Base-by-base conservation (phyloP, 2,888 invertebrate genomes). In the Sminthurinus aureus region DNA sequence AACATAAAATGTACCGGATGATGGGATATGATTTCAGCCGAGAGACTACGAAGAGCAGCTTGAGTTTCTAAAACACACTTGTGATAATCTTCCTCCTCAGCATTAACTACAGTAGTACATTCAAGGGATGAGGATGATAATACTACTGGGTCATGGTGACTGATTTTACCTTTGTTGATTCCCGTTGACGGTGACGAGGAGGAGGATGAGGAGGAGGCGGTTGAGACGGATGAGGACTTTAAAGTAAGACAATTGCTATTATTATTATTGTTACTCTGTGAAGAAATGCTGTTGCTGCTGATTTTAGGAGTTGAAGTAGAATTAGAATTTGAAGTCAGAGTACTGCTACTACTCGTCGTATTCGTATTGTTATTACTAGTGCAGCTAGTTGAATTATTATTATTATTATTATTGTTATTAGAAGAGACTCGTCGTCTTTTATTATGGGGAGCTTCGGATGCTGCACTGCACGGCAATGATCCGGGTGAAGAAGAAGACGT, bases 61-160 rank as follows among this genome's bases (percentile, higher is more conserved):
- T 87, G 87, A 22, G 87, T 87, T 79, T 87, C 87, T 75, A 87
- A 83, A 79, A 87, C 87, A 85, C 87, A 87, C 83, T 87, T 86
- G 81, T 86, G 84, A 84, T 87, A 87, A 26, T 85, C 85, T n/a
- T 85, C 85, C 81, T 85, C 85, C 8, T 81, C 82, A 77, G 77
- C 74, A 51, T 73, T 77, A 0, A 58, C 73, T 4, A 75, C 64
- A 58, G 64, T 73, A 0, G 74, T 58, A 22, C 81, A 66, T 24
- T 81, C 52, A 38, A 38, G 38, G 6, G 38, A 38, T 26, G 18
- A 24, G 1, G 38, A 38, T 6, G 6, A 38, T 38, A 38, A 1
- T 38, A 20, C 67, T 20, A 67, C 4, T 22, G 67, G 6, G 67
- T 67, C 67, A 67, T 67, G 67, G 67, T 67, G 67, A n/a, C 12